phyloP scores from a whole-genome alignment of 2,113 vertebrate genomes.

The Hemiscyllium ocellatum region DNA sequence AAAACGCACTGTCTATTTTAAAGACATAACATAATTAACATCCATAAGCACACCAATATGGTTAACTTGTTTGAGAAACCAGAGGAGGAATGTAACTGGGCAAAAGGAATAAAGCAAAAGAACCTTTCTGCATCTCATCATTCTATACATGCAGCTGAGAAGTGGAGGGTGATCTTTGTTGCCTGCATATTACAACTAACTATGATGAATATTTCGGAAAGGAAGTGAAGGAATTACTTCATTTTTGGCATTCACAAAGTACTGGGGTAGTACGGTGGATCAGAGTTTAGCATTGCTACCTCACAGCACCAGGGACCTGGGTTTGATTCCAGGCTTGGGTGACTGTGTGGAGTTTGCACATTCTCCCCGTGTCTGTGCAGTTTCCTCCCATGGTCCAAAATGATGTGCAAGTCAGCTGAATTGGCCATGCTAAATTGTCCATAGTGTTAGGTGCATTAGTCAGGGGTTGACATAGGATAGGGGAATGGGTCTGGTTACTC shows the following conservation, averaged over 20 bases:
- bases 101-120: not conserved
- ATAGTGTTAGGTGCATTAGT: too few relatives aligned
- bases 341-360: too few relatives aligned
- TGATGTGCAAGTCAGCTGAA: too few relatives aligned
- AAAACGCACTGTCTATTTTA: not conserved
- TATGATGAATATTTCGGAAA: not conserved
- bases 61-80: not conserved
- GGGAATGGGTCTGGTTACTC: too few relatives aligned
- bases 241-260: not conserved
- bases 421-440: too few relatives aligned
- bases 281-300: too few relatives aligned
- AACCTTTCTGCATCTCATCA: not conserved
- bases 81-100: not conserved
- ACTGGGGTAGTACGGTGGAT: too few relatives aligned
- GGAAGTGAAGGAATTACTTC: not conserved
- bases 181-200: not conserved
- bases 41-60: not conserved
- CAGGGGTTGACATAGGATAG: too few relatives aligned
- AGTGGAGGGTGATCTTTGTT: not conserved
- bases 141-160: not conserved
- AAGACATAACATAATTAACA: not conserved
- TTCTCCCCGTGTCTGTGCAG: too few relatives aligned
- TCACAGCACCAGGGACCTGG: too few relatives aligned
- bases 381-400: too few relatives aligned
- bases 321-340: too few relatives aligned